Conservation (phyloP, 2,797 vertebrate species). For the Sparus aurata region DNA sequence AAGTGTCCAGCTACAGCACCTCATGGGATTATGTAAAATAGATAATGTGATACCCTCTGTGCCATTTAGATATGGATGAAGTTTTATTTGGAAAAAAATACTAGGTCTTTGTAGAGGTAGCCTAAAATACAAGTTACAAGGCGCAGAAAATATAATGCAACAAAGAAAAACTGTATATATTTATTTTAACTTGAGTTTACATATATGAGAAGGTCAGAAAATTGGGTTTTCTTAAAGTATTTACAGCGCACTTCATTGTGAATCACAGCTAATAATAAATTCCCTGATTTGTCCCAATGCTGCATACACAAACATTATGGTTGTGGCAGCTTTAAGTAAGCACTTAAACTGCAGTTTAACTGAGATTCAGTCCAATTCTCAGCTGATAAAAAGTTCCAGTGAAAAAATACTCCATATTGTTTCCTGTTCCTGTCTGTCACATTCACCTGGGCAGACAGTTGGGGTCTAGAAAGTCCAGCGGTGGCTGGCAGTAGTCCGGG, state of each 20-base stretch:
- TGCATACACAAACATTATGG: not conserved
- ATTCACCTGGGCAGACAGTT: slow-evolving; percentile 83
- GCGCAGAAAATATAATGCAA: not conserved
- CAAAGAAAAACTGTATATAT: not conserved
- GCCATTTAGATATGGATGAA: not conserved
- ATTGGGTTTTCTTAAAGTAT: slow-evolving; percentile 1
- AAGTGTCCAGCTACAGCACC: not conserved
- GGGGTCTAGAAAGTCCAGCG: slow-evolving; percentile 83
- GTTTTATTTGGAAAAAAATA: not conserved
- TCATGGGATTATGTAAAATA: slow-evolving; percentile 7
- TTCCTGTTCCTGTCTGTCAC: slow-evolving; percentile 29
- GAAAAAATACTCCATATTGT: slow-evolving; percentile 14
- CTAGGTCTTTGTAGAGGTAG: not conserved
- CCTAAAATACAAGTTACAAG: not conserved
- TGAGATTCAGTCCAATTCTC: slow-evolving; percentile 12
- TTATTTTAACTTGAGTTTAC: not conserved
- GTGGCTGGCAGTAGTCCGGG: slow-evolving; percentile 78
- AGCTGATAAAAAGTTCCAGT: slow-evolving; percentile 8
- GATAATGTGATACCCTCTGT: not conserved
- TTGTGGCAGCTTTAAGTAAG: slow-evolving; percentile 10
- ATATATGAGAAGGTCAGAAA: slow-evolving; percentile 1
- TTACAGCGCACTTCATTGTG: slow-evolving; percentile 7
- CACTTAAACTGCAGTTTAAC: slow-evolving; percentile 3
- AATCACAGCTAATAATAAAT: slow-evolving; percentile 1
- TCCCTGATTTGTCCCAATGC: not conserved